A percentile compares a stretch with the other conserved stretches of the same genome.
Conservation (phyloP, 2,888 invertebrate species). For the Drosophila monieri region DNA sequence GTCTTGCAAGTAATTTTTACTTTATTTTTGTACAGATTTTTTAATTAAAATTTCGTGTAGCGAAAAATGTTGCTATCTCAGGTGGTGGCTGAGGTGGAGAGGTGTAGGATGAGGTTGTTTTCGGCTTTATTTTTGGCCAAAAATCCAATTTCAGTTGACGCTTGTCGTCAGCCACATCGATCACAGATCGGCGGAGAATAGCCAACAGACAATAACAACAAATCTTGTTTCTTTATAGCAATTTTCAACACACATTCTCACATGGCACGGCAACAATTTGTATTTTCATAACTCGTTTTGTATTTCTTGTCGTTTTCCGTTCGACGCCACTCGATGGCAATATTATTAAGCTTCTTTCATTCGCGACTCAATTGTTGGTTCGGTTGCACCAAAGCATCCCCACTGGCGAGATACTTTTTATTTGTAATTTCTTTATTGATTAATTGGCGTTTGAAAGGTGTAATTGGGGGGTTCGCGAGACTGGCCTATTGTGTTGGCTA, state of each 20-base stretch:
- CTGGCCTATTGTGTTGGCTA: constrained; percentile 28
- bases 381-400: constrained; percentile 14
- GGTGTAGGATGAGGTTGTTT: constrained; percentile 17
- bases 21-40: constrained; percentile 75
- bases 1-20: constrained; percentile 47
- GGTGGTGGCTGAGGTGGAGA: constrained; percentile 20
- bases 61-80: constrained; percentile 56
- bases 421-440: constrained; percentile 53
- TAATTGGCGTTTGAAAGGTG: constrained; percentile 72
- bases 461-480: constrained; percentile 61
- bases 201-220: constrained; percentile 34
- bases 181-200: constrained; percentile 57
- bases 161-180: constrained; percentile 66
- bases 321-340: constrained; percentile 37
- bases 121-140: constrained; percentile 20
- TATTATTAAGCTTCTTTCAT: constrained; percentile 27
- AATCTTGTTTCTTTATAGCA: constrained; percentile 65
- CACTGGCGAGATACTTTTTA: neutral
- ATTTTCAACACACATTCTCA: constrained; percentile 58
- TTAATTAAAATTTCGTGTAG: constrained; percentile 79
- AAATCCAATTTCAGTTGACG: constrained; percentile 74
- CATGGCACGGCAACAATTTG: constrained; percentile 61
- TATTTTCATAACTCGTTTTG: constrained; percentile 78
- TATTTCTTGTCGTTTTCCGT: constrained; percentile 28
- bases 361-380: constrained; percentile 17